phyloP scores from a whole-genome alignment of 2,113 vertebrate genomes.

The Mus spicilegus region DNA sequence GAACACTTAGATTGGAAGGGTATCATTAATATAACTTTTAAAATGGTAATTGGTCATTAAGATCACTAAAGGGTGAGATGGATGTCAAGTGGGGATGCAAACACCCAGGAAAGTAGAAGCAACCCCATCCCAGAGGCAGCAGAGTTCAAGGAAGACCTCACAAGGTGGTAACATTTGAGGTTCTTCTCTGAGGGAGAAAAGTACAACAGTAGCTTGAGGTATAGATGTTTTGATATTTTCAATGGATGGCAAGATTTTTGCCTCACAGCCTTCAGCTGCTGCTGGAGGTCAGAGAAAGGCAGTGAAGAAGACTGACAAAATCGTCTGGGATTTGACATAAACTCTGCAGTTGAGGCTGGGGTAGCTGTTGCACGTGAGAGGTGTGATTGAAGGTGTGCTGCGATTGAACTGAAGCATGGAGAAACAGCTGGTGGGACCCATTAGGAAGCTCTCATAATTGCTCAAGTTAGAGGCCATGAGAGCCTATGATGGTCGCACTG shows the following conservation, averaged over 20 bases:
- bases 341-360: background rate
- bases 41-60: background rate
- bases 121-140: background rate
- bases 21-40: background rate
- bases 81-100: background rate
- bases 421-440: background rate
- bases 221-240: slow-evolving; percentile 6
- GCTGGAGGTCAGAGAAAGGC: background rate
- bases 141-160: background rate
- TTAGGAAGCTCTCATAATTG: background rate
- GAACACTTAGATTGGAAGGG: background rate
- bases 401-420: background rate
- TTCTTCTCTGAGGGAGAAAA: slow-evolving; percentile 17
- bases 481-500: background rate
- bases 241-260: background rate
- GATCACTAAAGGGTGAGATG: background rate
- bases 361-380: background rate
- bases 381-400: too few relatives aligned
- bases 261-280: background rate
- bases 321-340: too few relatives aligned
- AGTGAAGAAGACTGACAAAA: background rate
- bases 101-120: background rate
- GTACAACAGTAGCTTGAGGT: background rate
- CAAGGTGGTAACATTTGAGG: background rate
- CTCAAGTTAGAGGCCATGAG: background rate